These are phyloP conservation scores for Frankliniella intonsa DNA, from an alignment of 2,888 invertebrate species.

Conservation along the genomic window DNA sequence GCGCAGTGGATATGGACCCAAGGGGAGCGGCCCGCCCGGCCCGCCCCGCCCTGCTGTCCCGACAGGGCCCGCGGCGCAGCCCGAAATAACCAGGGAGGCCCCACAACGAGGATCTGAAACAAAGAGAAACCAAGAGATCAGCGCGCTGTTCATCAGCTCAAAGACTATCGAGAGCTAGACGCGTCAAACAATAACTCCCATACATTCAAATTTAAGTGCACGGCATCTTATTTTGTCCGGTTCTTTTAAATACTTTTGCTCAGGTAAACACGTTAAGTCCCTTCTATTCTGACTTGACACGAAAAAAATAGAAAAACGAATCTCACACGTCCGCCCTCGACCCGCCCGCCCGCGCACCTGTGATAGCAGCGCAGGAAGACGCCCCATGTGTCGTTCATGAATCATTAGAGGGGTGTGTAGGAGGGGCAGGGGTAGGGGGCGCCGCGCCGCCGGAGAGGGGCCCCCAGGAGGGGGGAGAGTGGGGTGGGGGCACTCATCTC, in stretches of 20 bases:
- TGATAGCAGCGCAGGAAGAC: neutral
- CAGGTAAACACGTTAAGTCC: neutral
- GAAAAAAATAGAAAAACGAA: neutral
- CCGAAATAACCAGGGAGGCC: neutral
- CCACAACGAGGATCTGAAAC: slow-evolving; percentile 15
- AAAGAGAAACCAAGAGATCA: neutral
- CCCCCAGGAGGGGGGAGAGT: neutral
- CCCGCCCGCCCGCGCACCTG: neutral
- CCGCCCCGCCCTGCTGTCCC: neutral
- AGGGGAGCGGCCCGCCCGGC: neutral
- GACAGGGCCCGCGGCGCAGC: neutral
- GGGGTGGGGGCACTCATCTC: slow-evolving; percentile 1
- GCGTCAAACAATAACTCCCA: neutral
- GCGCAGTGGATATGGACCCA: slow-evolving; percentile 1
- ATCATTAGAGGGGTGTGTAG: neutral
- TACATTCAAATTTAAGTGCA: too few species aligned
- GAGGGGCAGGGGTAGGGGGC: neutral
- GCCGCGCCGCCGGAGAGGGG: neutral
- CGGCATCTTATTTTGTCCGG: too few species aligned
- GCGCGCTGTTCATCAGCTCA: neutral
- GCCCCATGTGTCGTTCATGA: slow-evolving; percentile 21
- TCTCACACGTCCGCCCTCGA: too few species aligned
- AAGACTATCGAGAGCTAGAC: too few species aligned
- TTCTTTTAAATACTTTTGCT: too few species aligned
- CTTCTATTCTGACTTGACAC: neutral